Conservation (phyloP, 1,140 invertebrate species). For the Pemphigus obesinymphae region DNA sequence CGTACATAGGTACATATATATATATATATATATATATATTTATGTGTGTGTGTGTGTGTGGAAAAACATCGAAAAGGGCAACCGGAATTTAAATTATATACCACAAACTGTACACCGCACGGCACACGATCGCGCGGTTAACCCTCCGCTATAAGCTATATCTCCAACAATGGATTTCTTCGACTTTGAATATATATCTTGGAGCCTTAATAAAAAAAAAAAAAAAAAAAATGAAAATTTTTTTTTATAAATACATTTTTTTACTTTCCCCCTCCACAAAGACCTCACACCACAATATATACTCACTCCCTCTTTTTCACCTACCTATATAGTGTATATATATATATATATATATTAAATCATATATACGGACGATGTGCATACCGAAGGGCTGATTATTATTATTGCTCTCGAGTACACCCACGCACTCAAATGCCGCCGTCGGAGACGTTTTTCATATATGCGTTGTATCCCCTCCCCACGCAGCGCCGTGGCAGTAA, state of each 20-base stretch:
- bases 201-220: not conserved
- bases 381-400: constrained; percentile 10
- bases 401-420: not conserved
- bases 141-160: not conserved
- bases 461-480: not conserved
- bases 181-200: too few relatives aligned
- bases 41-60: not conserved
- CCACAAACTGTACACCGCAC: not conserved
- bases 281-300: not conserved
- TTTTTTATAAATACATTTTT: not conserved
- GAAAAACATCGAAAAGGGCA: not conserved
- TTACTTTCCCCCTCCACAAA: not conserved
- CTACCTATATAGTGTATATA: not conserved
- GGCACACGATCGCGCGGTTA: not conserved
- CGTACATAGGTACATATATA: not conserved
- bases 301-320: not conserved
- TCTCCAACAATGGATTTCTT: not conserved
- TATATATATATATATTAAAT: not conserved
- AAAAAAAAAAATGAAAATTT: not conserved
- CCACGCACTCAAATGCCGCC: not conserved
- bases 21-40: not conserved
- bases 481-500: too few relatives aligned
- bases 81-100: not conserved
- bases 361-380: not conserved
- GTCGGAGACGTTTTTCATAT: not conserved